Evolutionary conservation across 2,888 invertebrate genomes (phyloP).

Genomic region (Drosophila austrosaltans): DNA sequence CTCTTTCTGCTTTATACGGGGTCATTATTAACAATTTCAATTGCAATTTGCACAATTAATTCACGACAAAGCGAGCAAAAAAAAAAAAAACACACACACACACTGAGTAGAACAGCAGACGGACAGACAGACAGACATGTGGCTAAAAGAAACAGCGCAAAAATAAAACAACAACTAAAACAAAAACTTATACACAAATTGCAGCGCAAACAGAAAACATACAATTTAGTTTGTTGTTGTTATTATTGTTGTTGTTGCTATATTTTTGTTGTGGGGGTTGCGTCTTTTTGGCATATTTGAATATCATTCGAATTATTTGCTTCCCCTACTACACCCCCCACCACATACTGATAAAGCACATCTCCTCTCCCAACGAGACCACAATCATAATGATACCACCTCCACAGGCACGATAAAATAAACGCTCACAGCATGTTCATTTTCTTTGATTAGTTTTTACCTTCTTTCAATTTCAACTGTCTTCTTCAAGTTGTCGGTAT

Average conservation of each 20-base stretch:
- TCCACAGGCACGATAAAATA: background rate
- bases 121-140: slow-evolving; percentile 8
- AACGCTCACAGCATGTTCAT: slow-evolving; percentile 3
- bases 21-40: slow-evolving; percentile 40
- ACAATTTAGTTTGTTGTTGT: slow-evolving; percentile 14
- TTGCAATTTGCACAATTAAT: slow-evolving; percentile 55
- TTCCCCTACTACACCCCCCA: slow-evolving; percentile 23
- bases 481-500: slow-evolving; percentile 8
- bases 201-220: slow-evolving; percentile 48
- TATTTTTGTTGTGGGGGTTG: slow-evolving; percentile 13
- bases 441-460: slow-evolving; percentile 9
- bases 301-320: slow-evolving; percentile 26
- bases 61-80: slow-evolving; percentile 10
- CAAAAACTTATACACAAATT: slow-evolving; percentile 38
- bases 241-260: background rate
- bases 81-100: slow-evolving; percentile 40
- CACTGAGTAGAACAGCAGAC: slow-evolving; percentile 12
- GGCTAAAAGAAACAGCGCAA: slow-evolving; percentile 23
- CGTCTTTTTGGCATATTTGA: slow-evolving; percentile 21
- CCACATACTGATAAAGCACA: slow-evolving; percentile 8
- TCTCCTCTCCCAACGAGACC: background rate
- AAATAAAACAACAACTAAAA: slow-evolving; percentile 29
- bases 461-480: background rate
- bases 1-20: slow-evolving; percentile 26
- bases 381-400: background rate